A percentile compares a stretch with the other conserved stretches of the same genome.
Evolutionary conservation across 2,113 vertebrate genomes (phyloP).

Genomic region (Daboia siamensis): DNA sequence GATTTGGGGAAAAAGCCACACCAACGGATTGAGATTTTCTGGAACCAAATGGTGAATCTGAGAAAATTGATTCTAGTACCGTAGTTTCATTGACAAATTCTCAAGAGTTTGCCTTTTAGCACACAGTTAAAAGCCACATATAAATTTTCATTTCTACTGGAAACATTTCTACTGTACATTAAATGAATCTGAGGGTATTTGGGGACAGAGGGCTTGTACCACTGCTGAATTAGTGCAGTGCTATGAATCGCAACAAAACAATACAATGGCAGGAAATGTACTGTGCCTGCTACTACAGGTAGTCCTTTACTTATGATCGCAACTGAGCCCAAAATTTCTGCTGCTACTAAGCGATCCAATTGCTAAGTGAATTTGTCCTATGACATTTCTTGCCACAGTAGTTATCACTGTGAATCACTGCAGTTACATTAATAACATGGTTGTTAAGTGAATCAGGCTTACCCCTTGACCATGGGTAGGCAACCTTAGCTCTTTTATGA

Average conservation of each 20-base stretch:
- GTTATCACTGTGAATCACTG: neutral
- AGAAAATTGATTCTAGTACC: neutral
- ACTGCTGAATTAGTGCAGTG: neutral
- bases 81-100: neutral
- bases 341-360: neutral
- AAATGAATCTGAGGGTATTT: neutral
- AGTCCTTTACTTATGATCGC: neutral
- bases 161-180: neutral
- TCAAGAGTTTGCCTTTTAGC: neutral
- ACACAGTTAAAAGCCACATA: neutral
- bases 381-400: neutral
- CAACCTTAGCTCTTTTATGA: too few species aligned
- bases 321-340: neutral
- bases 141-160: neutral
- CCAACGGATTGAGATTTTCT: neutral
- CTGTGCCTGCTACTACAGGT: neutral
- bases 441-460: neutral
- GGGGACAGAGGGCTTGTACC: neutral
- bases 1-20: neutral
- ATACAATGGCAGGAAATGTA: neutral
- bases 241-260: neutral
- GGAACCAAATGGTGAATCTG: conserved; percentile 5
- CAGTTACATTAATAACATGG: neutral
- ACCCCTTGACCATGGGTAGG: too few species aligned
- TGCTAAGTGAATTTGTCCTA: neutral